A percentile compares a stretch with the other conserved stretches of the same genome.
These are phyloP conservation scores for Platyscapa corneri DNA, from an alignment of 1,140 invertebrate species.

Conservation along the genomic window DNA sequence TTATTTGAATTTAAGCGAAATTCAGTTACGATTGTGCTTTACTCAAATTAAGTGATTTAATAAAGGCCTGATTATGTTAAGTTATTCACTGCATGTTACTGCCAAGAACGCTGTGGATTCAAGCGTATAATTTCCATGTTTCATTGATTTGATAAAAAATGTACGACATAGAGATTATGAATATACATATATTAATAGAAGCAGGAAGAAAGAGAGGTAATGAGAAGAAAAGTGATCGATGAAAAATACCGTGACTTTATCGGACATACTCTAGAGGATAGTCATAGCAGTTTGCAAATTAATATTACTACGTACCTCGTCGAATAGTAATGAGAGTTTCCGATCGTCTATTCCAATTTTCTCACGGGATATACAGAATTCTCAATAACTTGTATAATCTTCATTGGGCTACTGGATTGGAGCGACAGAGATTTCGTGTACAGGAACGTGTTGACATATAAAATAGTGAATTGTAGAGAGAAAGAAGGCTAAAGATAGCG, in stretches of 20 bases:
- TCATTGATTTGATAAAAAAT: no score
- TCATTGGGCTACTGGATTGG: not conserved
- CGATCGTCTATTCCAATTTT: constrained; percentile 5
- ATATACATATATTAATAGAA: not conserved
- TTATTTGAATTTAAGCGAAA: no score
- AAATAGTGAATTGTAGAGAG: no score
- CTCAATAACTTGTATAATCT: not conserved
- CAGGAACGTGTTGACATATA: not conserved
- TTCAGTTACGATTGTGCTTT: no score
- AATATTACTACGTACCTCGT: not conserved
- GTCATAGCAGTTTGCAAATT: not conserved
- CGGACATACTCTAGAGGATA: no score
- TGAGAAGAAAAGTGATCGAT: not conserved
- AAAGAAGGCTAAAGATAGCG: no score
- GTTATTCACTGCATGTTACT: no score
- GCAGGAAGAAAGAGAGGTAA: not conserved
- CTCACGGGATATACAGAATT: not conserved
- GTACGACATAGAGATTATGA: no score
- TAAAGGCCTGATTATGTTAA: no score
- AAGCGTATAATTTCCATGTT: no score
- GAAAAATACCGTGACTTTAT: not conserved
- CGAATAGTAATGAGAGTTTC: constrained; percentile 11
- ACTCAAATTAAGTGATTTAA: no score
- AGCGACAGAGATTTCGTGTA: not conserved
- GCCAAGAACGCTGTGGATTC: no score